Evolutionary conservation across 2,797 vertebrate species (phyloP).

Genomic region (Mionectes olivaceus): DNA sequence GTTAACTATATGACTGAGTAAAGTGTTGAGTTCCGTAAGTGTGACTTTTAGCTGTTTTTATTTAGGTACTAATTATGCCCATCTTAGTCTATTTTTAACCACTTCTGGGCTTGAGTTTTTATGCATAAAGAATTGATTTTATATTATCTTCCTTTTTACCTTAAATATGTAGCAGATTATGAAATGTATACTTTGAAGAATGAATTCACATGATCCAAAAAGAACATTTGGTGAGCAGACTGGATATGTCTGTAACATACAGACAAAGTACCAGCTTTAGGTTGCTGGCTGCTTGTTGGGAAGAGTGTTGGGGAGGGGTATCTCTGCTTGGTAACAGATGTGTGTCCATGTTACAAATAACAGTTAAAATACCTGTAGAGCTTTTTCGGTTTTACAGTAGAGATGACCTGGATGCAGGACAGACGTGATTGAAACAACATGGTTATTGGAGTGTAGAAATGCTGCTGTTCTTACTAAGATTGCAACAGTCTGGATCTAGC

Average conservation of each 20-base stretch:
- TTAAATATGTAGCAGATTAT: conserved; percentile 26
- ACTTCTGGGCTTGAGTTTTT: conserved; percentile 13
- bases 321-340: neutral
- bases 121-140: neutral
- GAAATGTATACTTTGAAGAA: neutral
- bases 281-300: neutral
- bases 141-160: neutral
- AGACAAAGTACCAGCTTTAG: neutral
- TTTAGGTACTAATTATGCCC: conserved; percentile 35
- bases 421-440: neutral
- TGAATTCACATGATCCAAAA: neutral
- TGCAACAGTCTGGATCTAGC: neutral
- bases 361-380: neutral
- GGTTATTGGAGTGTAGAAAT: neutral
- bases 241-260: neutral
- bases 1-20: neutral
- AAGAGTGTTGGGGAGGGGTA: neutral
- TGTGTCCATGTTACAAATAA: fast-evolving
- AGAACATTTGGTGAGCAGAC: neutral
- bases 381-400: neutral
- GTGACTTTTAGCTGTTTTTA: neutral
- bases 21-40: conserved; percentile 28
- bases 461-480: neutral
- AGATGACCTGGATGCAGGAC: neutral
- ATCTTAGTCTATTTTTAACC: conserved; percentile 1